Evolutionary conservation across 2,113 vertebrate species (phyloP).

Genomic region (Ammodytes dubius): DNA sequence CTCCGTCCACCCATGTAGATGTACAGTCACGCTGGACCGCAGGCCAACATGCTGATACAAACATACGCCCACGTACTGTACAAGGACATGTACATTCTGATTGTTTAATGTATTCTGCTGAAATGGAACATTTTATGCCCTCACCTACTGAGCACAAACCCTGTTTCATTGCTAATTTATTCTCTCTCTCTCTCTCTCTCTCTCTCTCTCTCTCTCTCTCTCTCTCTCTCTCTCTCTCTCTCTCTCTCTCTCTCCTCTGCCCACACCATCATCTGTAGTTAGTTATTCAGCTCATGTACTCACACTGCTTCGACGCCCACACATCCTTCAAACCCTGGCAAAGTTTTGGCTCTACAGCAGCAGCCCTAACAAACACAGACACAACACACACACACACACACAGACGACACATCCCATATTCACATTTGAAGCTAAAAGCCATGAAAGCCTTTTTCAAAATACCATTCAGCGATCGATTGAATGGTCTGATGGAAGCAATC

Average conservation of each 20-base stretch:
- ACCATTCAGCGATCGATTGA: conserved; percentile 50
- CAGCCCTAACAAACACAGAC: conserved; percentile 1
- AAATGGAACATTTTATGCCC: conserved; percentile 31
- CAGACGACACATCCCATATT: conserved; percentile 13
- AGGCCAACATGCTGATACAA: not conserved
- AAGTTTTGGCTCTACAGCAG: conserved; percentile 36
- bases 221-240: not conserved
- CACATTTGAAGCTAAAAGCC: conserved; percentile 48
- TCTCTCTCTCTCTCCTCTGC: conserved; percentile 40
- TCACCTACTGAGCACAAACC: conserved; percentile 33
- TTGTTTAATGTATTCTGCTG: conserved; percentile 18
- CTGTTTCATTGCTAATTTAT: conserved; percentile 47
- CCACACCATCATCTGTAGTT: conserved; percentile 61
- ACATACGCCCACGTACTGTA: conserved; percentile 18
- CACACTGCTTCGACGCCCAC: conserved; percentile 60
- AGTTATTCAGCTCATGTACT: conserved; percentile 69
- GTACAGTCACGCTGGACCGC: not conserved
- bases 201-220: not conserved
- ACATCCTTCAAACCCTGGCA: conserved; percentile 41
- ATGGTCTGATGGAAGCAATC: conserved; percentile 41
- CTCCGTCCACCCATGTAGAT: conserved; percentile 13
- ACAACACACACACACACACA: conserved; percentile 9
- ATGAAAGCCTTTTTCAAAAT: conserved; percentile 55
- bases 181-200: conserved; percentile 17
- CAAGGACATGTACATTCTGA: conserved; percentile 8